phyloP scores from a whole-genome alignment of 2,113 vertebrate genomes.

The Paramisgurnus dabryanus region DNA sequence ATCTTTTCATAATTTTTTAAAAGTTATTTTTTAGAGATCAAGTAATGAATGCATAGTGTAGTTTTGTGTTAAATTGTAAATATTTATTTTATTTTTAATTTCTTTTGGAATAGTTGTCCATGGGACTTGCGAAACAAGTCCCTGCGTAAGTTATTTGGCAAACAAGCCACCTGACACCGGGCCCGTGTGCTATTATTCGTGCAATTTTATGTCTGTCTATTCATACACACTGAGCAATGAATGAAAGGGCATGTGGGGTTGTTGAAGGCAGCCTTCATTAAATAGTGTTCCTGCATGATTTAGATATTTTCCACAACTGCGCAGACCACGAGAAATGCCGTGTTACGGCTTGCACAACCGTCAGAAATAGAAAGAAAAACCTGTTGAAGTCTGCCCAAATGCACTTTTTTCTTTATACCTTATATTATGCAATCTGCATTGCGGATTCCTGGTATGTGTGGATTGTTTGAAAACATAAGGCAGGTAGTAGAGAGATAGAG shows the following conservation, averaged over 20 bases:
- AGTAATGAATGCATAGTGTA: too few relatives aligned
- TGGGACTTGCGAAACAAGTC: conserved; percentile 53
- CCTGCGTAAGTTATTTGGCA: conserved; percentile 47
- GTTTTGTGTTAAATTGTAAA: neutral
- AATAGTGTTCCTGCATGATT: conserved; percentile 53
- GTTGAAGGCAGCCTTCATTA: conserved; percentile 47
- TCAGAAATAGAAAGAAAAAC: conserved; percentile 42
- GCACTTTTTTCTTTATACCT: conserved; percentile 8
- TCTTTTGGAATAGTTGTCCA: neutral
- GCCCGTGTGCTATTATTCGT: conserved; percentile 57
- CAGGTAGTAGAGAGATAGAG: conserved; percentile 29
- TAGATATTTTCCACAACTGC: conserved; percentile 53
- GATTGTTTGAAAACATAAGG: conserved; percentile 34
- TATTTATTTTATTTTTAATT: neutral
- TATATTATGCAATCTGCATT: conserved; percentile 32
- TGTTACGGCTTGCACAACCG: conserved; percentile 35
- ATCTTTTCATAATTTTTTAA: too few relatives aligned
- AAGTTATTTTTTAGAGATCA: too few relatives aligned
- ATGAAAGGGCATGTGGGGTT: conserved; percentile 57
- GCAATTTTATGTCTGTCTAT: conserved; percentile 57
- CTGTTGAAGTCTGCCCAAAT: conserved; percentile 38
- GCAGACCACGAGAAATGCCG: conserved; percentile 53
- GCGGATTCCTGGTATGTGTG: conserved; percentile 17
- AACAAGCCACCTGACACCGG: conserved; percentile 52
- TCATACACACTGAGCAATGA: conserved; percentile 75